Conservation (phyloP, 2,113 vertebrate species). For the Heloderma charlesbogerti region DNA sequence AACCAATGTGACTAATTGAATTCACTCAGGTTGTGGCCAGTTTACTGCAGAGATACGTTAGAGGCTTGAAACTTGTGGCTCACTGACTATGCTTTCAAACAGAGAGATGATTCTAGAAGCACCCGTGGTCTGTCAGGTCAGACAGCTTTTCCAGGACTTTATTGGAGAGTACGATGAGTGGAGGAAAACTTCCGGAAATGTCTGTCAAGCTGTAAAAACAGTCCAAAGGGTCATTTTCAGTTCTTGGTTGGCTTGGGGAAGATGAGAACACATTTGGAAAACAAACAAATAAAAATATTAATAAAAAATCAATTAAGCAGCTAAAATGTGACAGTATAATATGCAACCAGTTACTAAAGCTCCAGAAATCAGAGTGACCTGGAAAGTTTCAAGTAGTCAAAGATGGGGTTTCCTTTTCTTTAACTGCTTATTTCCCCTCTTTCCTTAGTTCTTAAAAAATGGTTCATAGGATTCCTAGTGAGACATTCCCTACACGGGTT, state of each 20-base stretch:
- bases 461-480: background rate
- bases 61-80: constrained; percentile 5
- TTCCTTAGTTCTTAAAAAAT: background rate
- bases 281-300: background rate
- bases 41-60: background rate
- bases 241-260: constrained; percentile 48
- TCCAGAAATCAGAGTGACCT: background rate
- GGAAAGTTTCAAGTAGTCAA: background rate
- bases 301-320: background rate
- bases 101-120: constrained; percentile 35
- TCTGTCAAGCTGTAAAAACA: constrained; percentile 68
- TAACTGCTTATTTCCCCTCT: background rate
- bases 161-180: constrained; percentile 64
- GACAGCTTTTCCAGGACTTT: constrained; percentile 46
- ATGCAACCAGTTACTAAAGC: no score
- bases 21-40: background rate
- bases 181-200: constrained; percentile 70
- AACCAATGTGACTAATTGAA: background rate
- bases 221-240: constrained; percentile 64
- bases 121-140: constrained; percentile 45
- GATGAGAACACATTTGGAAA: background rate
- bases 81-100: constrained; percentile 5
- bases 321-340: no score
- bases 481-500: background rate
- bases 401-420: background rate